Evolutionary conservation across 2,113 vertebrate species (phyloP), one percentile per base, ranked within the genome.

Genomic region (Prionailurus bengalensis): DNA sequence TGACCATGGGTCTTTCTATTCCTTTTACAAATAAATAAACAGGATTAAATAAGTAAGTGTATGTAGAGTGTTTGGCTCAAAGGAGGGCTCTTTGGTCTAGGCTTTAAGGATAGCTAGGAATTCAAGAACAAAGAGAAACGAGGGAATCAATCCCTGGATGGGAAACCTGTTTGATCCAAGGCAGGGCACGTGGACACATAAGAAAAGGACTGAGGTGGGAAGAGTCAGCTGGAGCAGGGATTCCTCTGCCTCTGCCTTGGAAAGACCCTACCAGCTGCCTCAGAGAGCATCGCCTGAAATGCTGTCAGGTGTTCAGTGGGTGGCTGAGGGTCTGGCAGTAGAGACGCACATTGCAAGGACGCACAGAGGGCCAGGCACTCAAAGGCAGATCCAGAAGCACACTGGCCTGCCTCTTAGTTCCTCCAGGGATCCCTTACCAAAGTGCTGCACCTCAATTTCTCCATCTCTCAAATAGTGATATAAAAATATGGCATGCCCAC

Each of bases 381-480:
- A 23, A 39, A 48, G 21, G 19, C 27, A n/a, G 87, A 36, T 36
- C 73, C 66, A 42, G 58, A 70, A 66, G 45, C 45, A 17, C 36
- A 76, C 45, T 74, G 78, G 55, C 36, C 33, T 0, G 1, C n/a
- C n/a, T 25, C 48, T 78, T 23, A 0, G 17, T 45, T 39, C 76
- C 79, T 29, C 90, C 55, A 19, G 21, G 66, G 8, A 7, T 58
- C 27, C 45, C 29, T 45, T 51, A 45, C 36, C 10, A 9, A 65
- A 42, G 36, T n/a, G 33, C 15, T 84, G 31, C 61, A 71, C 78
- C 89, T 95, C 93, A 4, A 14, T 73, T 65, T 96, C 71, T 42
- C 85, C 21, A 51, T 78, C 71, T 97, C 53, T 93, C 78, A 78
- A 95, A 82, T 36, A 71, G 89, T 86, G 80, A 31, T 55, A 19